Percentiles rank a stretch among this genome's conserved stretches.
These are phyloP conservation scores for Odocoileus virginianus DNA, from an alignment of 2,113 vertebrate genomes.

Conservation along the genomic window DNA sequence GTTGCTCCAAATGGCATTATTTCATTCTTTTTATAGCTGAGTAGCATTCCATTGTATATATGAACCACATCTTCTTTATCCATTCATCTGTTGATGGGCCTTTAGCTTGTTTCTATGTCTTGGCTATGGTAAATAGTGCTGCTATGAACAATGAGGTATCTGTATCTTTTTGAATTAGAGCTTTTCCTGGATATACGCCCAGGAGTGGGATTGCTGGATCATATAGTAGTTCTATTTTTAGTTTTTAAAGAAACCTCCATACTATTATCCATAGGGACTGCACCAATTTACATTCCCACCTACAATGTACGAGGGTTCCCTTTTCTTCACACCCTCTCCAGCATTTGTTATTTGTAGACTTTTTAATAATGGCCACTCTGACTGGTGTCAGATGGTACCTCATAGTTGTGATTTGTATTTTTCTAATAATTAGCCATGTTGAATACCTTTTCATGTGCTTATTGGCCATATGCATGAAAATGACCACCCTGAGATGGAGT, in stretches of 20 bases:
- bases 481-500: background rate
- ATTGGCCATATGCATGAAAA: background rate
- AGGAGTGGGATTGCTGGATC: background rate
- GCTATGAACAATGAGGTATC: background rate
- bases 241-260: background rate
- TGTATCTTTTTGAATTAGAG: background rate
- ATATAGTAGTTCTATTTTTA: background rate
- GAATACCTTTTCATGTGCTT: background rate
- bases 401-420: background rate
- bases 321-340: background rate
- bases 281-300: background rate
- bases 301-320: background rate
- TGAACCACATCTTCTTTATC: background rate
- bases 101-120: background rate
- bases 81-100: background rate
- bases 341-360: background rate
- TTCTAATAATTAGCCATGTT: background rate
- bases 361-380: background rate
- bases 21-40: background rate
- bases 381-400: background rate
- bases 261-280: background rate
- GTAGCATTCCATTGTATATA: background rate
- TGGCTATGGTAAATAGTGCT: background rate
- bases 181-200: background rate
- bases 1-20: background rate